phyloP scores from a whole-genome alignment of 2,797 vertebrate species.

The Pteropus rufus region DNA sequence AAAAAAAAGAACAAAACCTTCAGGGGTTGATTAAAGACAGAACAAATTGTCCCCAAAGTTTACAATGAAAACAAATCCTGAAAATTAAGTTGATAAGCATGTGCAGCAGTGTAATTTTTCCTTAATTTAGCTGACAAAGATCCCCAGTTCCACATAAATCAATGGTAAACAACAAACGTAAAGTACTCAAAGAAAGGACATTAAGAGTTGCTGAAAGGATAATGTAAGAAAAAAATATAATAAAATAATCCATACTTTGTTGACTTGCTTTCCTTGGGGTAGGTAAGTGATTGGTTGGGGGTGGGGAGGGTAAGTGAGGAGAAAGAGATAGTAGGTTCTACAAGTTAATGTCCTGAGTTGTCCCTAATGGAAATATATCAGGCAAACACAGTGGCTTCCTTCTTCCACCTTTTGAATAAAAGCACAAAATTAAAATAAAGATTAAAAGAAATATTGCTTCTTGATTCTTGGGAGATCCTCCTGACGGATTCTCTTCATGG shows the following conservation, averaged over 20 bases:
- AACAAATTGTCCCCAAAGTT: slow-evolving; percentile 65
- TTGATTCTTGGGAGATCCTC: neutral
- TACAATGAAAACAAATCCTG: slow-evolving; percentile 47
- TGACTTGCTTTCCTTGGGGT: neutral
- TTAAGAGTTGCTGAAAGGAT: slow-evolving; percentile 37
- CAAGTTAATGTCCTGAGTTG: neutral
- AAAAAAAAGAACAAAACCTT: slow-evolving; percentile 36
- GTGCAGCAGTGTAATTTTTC: slow-evolving; percentile 59
- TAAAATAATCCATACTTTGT: neutral
- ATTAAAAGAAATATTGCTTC: neutral
- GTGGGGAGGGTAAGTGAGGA: neutral
- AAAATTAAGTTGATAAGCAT: slow-evolving; percentile 64
- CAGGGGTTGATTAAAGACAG: slow-evolving; percentile 61
- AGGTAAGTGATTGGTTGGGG: neutral
- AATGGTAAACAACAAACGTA: slow-evolving; percentile 49
- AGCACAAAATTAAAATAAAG: neutral
- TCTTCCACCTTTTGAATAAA: neutral
- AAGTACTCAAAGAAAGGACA: slow-evolving; percentile 48
- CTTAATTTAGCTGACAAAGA: slow-evolving; percentile 68
- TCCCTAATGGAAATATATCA: neutral
- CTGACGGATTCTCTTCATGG: neutral
- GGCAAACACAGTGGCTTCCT: neutral
- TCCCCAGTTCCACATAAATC: slow-evolving; percentile 65
- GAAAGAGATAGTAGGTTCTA: neutral
- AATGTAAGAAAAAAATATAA: slow-evolving; percentile 34